These are phyloP conservation scores for Seira sanloemensis DNA, from an alignment of 2,888 invertebrate genomes.

Conservation along the genomic window DNA sequence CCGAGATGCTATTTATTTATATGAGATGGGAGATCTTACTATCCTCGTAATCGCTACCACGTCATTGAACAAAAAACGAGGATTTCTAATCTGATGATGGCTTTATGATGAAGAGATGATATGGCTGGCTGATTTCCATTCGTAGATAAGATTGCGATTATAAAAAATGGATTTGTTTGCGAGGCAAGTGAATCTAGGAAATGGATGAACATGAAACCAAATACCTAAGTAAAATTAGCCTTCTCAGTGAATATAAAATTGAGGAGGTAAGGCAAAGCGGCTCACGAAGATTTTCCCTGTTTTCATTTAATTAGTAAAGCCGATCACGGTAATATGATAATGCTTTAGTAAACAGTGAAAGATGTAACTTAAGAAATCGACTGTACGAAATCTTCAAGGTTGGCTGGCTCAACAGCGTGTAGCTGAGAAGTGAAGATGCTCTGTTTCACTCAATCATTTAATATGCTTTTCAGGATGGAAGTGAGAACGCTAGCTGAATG, in stretches of 20 bases:
- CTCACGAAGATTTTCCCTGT: neutral
- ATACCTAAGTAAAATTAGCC: neutral
- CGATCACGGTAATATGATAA: neutral
- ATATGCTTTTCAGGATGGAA: too few relatives aligned
- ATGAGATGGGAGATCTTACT: neutral
- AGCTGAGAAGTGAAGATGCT: neutral
- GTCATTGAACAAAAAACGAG: conserved; percentile 14
- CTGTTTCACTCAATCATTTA: neutral
- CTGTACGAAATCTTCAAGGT: neutral
- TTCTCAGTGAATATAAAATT: too few relatives aligned
- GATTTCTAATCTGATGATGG: conserved; percentile 13
- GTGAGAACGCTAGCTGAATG: neutral
- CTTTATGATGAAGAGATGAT: neutral
- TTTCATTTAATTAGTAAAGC: neutral
- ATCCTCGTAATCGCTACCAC: neutral
- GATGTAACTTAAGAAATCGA: neutral
- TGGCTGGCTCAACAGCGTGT: neutral
- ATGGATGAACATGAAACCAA: conserved; percentile 14
- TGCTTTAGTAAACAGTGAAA: neutral
- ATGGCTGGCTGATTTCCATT: conserved; percentile 12
- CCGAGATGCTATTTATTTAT: too few relatives aligned
- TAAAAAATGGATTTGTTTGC: neutral
- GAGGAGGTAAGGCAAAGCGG: neutral
- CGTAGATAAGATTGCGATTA: neutral
- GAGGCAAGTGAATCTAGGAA: neutral